Conservation (phyloP, 2,113 vertebrate species). For the Gopherus evgoodei region DNA sequence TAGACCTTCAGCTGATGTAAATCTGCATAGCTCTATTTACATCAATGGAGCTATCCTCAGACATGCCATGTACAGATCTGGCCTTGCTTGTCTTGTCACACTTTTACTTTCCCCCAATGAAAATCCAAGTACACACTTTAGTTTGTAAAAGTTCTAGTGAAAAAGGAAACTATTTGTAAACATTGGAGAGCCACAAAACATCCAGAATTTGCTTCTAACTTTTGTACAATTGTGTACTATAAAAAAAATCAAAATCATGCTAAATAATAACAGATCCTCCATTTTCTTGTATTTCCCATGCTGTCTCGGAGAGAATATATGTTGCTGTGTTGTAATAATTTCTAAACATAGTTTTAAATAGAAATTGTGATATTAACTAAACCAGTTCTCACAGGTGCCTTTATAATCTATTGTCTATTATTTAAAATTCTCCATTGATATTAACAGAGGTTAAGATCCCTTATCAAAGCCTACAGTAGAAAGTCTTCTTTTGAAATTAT, state of each 20-base stretch:
- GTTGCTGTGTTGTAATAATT: not conserved
- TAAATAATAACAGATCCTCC: not conserved
- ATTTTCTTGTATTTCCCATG: not conserved
- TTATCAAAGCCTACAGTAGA: not conserved
- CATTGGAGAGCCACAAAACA: not conserved
- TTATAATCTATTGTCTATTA: not conserved
- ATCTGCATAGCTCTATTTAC: not conserved
- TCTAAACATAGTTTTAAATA: not conserved
- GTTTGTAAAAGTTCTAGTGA: not conserved
- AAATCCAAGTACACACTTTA: not conserved
- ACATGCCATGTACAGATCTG: not conserved
- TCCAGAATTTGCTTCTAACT: not conserved
- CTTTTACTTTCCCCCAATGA: too few relatives aligned
- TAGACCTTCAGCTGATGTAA: not conserved
- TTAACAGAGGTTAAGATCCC: not conserved
- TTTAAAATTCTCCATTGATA: not conserved
- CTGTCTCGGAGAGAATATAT: not conserved
- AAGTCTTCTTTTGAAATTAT: conserved; percentile 17
- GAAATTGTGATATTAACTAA: not conserved
- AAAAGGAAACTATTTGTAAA: not conserved
- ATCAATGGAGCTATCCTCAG: not conserved
- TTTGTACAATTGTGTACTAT: not conserved
- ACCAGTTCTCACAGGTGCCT: not conserved
- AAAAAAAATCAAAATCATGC: not conserved
- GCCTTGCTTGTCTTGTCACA: not conserved